Evolutionary conservation across 2,797 vertebrate species (phyloP).

Genomic region (Microchirus variegatus): DNA sequence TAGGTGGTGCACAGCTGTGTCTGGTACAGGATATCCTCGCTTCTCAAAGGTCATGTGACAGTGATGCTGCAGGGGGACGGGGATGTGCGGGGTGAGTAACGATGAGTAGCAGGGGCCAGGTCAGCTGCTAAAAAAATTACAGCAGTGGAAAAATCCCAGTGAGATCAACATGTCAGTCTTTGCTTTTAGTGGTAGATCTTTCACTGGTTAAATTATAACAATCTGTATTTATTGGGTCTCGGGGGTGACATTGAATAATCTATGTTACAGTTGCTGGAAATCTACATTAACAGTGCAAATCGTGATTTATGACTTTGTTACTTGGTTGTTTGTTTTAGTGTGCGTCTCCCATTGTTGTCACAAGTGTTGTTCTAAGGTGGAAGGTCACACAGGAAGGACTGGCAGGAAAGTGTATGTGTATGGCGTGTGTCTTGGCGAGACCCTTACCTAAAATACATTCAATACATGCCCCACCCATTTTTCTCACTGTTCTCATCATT

Average conservation of each 20-base stretch:
- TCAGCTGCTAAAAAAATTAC: conserved; percentile 20
- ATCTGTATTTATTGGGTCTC: neutral
- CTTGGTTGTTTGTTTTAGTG: conserved; percentile 32
- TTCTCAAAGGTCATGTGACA: conserved; percentile 32
- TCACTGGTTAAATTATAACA: neutral
- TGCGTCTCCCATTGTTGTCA: conserved; percentile 60
- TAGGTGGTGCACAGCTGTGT: conserved; percentile 33
- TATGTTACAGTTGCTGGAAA: neutral
- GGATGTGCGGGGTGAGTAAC: neutral
- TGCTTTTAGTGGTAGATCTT: neutral
- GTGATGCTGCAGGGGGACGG: conserved; percentile 1
- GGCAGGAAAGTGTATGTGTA: conserved; percentile 57
- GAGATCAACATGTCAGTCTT: conserved; percentile 10
- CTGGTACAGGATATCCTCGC: conserved; percentile 58
- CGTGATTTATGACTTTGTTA: conserved; percentile 8
- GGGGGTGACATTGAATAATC: neutral
- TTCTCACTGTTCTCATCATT: conserved; percentile 24
- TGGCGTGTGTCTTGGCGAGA: conserved; percentile 45
- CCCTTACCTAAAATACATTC: conserved; percentile 47
- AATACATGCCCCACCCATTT: conserved; percentile 36
- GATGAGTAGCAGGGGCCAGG: conserved; percentile 3
- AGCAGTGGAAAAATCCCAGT: conserved; percentile 11
- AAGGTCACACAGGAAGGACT: conserved; percentile 61
- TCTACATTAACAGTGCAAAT: neutral
- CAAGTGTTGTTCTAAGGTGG: conserved; percentile 55